Conservation (phyloP, 2,888 invertebrate genomes). For the Buathra laborator region DNA sequence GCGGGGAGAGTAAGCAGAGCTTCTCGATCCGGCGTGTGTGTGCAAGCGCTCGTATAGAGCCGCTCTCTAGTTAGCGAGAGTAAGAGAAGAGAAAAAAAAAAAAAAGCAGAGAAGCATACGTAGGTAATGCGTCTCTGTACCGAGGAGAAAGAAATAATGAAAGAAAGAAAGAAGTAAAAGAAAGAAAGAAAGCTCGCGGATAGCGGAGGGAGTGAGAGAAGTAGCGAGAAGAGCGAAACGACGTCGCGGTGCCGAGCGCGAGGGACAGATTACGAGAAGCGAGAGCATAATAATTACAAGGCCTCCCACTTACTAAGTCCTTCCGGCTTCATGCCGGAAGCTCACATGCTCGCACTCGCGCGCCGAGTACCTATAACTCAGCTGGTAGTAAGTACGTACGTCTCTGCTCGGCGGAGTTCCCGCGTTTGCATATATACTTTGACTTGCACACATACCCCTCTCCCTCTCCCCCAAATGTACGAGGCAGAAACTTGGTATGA, state of each 20-base stretch:
- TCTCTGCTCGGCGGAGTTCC: slow-evolving; percentile 1
- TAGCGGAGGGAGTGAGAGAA: slow-evolving; percentile 37
- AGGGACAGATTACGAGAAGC: slow-evolving; percentile 73
- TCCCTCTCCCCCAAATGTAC: not conserved
- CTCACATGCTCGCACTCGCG: slow-evolving; percentile 66
- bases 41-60: not conserved
- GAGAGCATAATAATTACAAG: slow-evolving; percentile 76
- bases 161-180: slow-evolving; percentile 27
- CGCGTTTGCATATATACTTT: not conserved
- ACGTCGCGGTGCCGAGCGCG: slow-evolving; percentile 47
- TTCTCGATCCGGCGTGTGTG: slow-evolving; percentile 17
- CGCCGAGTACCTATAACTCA: slow-evolving; percentile 55
- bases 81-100: slow-evolving; percentile 21
- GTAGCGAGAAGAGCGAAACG: slow-evolving; percentile 44
- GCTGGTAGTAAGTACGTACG: slow-evolving; percentile 41
- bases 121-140: slow-evolving; percentile 38
- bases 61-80: slow-evolving; percentile 20
- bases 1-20: not conserved
- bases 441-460: not conserved
- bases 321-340: slow-evolving; percentile 71
- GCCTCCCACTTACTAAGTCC: slow-evolving; percentile 65
- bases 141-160: slow-evolving; percentile 49
- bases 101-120: slow-evolving; percentile 25
- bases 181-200: slow-evolving; percentile 15
- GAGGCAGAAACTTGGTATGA: slow-evolving; percentile 5